These are phyloP conservation scores for Apodemus speciosus DNA, from an alignment of 2,113 vertebrate genomes.

Conservation along the genomic window DNA sequence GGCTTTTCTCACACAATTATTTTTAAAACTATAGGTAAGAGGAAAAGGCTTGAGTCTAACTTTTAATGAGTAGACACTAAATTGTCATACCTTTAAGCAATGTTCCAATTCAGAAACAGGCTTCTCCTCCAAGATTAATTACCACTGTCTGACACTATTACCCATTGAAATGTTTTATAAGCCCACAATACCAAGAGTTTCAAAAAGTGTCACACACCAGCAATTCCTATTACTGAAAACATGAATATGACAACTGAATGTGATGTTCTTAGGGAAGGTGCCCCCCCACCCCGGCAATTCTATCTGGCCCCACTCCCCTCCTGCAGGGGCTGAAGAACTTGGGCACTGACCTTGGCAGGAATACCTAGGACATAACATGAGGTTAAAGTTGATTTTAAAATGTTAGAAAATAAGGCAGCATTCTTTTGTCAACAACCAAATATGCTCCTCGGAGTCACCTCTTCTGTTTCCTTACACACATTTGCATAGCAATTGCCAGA, in stretches of 20 bases:
- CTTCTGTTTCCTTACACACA: not conserved
- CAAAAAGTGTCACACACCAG: constrained; percentile 51
- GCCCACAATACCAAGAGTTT: constrained; percentile 63
- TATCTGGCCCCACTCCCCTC: not conserved
- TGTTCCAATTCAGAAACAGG: constrained; percentile 48
- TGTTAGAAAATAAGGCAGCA: constrained; percentile 17
- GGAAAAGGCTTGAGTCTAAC: not conserved
- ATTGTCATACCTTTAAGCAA: constrained; percentile 62
- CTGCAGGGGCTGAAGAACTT: not conserved
- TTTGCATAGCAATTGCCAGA: constrained; percentile 67
- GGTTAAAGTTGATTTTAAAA: constrained; percentile 24
- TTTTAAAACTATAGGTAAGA: constrained; percentile 64
- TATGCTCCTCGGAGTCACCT: not conserved
- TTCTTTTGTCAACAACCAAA: constrained; percentile 47
- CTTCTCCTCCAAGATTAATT: constrained; percentile 71
- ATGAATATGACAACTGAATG: constrained; percentile 63
- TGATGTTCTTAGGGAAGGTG: not conserved
- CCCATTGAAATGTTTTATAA: constrained; percentile 72
- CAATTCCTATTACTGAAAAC: constrained; percentile 65
- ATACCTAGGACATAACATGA: not conserved
- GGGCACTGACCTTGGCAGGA: constrained; percentile 52
- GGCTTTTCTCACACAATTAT: constrained; percentile 39
- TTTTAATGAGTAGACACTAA: constrained; percentile 70
- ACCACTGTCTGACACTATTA: constrained; percentile 68
- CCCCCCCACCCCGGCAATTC: constrained; percentile 59